Evolutionary conservation across 1,140 invertebrate species (phyloP), one percentile per base, ranked within the genome.

Genomic region (Brachionus rubens): DNA sequence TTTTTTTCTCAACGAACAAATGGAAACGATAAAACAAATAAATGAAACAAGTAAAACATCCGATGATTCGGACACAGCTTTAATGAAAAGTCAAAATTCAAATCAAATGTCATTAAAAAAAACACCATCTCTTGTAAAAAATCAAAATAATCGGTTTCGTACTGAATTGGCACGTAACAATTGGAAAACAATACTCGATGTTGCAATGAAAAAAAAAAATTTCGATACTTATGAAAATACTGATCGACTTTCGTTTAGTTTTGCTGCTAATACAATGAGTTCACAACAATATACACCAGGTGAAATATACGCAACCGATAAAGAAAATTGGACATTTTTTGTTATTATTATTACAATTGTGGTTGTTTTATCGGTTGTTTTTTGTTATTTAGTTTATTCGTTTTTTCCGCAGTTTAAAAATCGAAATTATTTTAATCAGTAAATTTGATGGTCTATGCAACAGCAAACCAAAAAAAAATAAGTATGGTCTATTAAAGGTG

Each of bases 281-380:
- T 43, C 59, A n/a, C 59, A 65, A 43, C 59, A 65, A 59, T 36
- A 46, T 28, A 65, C 10, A 3, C 59, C 36, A 6, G 54, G 54
- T 59, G 59, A 65, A 41, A 65, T 72, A 21, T 72, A 72, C 41
- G 68, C 68, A 12, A 28, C 68, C 7, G 19, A 72, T 50, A 48
- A 50, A 72, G 68, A 72, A 54, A 72, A 72, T 41, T 72, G 68
- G 68, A 50, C 12, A 12, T 72, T 36, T 72, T 72, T 72, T 54
- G n/a, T 41, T 14, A 72, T 72, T 21, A 72, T 72, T 21, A 72
- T 72, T 21, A 26, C 46, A 21, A 50, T 72, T 6, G 68, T 72
- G 40, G 68, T 54, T 40, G 21, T 72, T 24, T 54, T 72, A 48
- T 72, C 68, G 1, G 41, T 72, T 30, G 4, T 72, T 40, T 72